phyloP scores from a whole-genome alignment of 2,888 invertebrate genomes.

The Oscheius sp. region DNA sequence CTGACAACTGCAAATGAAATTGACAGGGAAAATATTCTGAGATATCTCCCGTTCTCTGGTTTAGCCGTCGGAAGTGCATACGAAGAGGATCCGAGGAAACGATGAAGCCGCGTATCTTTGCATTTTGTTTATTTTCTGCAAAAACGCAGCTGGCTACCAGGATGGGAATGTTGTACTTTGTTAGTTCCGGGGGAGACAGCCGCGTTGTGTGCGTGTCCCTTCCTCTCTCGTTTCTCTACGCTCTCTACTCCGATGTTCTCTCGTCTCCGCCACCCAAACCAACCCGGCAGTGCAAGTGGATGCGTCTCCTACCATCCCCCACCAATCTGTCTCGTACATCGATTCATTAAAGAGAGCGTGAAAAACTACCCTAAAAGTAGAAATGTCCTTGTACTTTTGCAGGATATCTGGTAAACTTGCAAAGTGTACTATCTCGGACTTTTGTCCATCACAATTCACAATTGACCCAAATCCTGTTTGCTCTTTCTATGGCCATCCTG shows the following conservation, averaged over 20 bases:
- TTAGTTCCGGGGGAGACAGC: constrained; percentile 10
- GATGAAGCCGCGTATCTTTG: too few species aligned
- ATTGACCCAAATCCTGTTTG: too few species aligned
- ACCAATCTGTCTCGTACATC: constrained; percentile 16
- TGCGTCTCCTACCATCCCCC: constrained; percentile 27
- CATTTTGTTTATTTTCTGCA: too few species aligned
- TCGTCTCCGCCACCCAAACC: constrained; percentile 26
- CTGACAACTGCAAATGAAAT: too few species aligned
- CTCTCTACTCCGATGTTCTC: constrained; percentile 29
- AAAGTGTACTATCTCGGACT: neutral
- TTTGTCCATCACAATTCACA: too few species aligned
- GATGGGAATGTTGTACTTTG: neutral
- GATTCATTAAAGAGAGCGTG: constrained; percentile 2
- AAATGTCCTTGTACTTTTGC: neutral
- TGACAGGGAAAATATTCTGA: too few species aligned
- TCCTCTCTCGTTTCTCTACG: constrained; percentile 25
- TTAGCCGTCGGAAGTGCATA: too few species aligned
- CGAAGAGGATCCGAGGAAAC: too few species aligned
- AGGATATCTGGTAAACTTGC: neutral
- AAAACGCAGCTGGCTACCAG: too few species aligned
- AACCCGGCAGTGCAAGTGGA: constrained; percentile 26
- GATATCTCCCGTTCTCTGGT: too few species aligned
- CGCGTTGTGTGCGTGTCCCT: constrained; percentile 22
- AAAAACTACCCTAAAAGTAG: neutral
- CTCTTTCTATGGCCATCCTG: too few species aligned